phyloP scores from a whole-genome alignment of 2,797 vertebrate genomes.

The Triplophysa yarkandensis region DNA sequence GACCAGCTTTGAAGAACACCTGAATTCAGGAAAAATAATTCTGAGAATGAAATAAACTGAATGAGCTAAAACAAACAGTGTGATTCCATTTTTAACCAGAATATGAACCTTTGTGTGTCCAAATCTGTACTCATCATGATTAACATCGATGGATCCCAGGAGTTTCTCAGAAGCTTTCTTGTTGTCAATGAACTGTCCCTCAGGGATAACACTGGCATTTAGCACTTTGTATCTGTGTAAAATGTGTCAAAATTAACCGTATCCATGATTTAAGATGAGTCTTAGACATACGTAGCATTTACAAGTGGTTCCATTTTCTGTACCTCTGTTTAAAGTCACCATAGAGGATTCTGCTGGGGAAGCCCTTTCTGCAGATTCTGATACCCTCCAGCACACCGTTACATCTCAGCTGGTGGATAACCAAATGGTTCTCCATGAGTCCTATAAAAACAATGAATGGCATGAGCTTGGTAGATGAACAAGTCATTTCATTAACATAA shows the following conservation, averaged over 20 bases:
- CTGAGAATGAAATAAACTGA: too few species aligned
- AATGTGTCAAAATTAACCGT: too few species aligned
- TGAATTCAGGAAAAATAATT: too few species aligned
- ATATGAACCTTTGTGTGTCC: too few species aligned
- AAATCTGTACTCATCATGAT: slow-evolving; percentile 40
- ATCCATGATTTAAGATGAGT: too few species aligned
- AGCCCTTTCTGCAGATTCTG: slow-evolving; percentile 4
- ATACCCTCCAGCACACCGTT: not conserved
- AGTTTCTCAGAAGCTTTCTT: slow-evolving; percentile 53
- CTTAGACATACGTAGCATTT: not conserved
- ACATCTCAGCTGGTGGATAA: not conserved
- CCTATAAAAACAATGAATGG: not conserved
- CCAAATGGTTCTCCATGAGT: not conserved
- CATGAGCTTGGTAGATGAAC: not conserved
- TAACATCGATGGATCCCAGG: slow-evolving; percentile 63
- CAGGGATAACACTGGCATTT: too few species aligned
- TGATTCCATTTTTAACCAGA: too few species aligned
- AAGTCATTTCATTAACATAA: too few species aligned
- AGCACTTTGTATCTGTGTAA: too few species aligned
- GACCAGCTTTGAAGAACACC: too few species aligned
- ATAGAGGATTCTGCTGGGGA: not conserved
- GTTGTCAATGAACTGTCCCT: too few species aligned
- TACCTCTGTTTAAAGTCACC: not conserved
- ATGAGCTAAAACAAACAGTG: too few species aligned
- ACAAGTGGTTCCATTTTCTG: not conserved